Evolutionary conservation across 2,113 vertebrate genomes (phyloP).

Genomic region (Zosterops borbonicus): DNA sequence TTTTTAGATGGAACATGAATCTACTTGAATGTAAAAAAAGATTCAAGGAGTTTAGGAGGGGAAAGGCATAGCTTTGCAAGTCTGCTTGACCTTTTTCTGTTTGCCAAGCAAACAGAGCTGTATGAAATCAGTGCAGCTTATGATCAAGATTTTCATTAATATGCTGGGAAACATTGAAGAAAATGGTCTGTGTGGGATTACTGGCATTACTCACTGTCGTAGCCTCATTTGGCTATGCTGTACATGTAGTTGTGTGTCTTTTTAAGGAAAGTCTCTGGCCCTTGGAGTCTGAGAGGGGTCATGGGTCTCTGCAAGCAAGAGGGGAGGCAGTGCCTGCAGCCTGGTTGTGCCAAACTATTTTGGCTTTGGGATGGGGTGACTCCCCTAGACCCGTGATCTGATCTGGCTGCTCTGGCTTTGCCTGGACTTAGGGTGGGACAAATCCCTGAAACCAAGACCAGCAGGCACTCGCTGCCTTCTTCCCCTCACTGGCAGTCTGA

Average conservation of each 20-base stretch:
- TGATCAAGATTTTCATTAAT: background rate
- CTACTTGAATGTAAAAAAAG: background rate
- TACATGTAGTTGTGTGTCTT: background rate
- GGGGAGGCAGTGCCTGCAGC: background rate
- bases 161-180: background rate
- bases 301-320: background rate
- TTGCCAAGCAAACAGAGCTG: background rate
- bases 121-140: background rate
- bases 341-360: background rate
- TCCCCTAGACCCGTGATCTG: background rate
- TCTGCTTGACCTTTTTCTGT: background rate
- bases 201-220: background rate
- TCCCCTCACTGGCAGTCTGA: rapidly evolving
- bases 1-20: background rate
- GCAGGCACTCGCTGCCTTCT: background rate
- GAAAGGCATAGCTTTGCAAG: background rate
- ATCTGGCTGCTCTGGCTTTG: background rate
- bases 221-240: background rate
- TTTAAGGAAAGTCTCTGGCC: background rate
- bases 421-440: background rate
- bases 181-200: background rate
- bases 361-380: background rate
- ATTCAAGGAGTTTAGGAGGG: background rate
- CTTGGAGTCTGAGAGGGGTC: background rate
- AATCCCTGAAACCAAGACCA: background rate